Conservation (phyloP, 2,113 vertebrate species). For the Holacanthus passer region DNA sequence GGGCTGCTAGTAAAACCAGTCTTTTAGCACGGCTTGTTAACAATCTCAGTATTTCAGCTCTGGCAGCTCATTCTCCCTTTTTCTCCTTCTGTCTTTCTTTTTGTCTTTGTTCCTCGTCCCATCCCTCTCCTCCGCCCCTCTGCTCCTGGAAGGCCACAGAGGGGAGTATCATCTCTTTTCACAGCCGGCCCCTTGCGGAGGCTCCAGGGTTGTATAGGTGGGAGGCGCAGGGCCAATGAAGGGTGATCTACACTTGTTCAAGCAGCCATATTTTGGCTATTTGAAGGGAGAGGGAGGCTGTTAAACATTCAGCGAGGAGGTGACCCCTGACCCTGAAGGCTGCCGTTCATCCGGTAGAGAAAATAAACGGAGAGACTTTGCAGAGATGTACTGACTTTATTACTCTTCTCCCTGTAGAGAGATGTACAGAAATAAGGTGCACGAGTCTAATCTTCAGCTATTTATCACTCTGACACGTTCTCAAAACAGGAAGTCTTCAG, state of each 20-base stretch:
- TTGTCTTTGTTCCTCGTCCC: conserved; percentile 47
- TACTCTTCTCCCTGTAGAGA: neutral
- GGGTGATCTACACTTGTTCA: conserved; percentile 80
- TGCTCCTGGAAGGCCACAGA: conserved; percentile 56
- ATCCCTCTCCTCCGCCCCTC: conserved; percentile 64
- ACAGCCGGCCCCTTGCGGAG: conserved; percentile 24
- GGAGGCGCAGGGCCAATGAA: conserved; percentile 61
- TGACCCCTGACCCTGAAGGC: conserved; percentile 77
- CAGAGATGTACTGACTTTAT: conserved; percentile 4
- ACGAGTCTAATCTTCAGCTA: neutral
- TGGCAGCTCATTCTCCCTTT: conserved; percentile 69
- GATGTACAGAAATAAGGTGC: neutral
- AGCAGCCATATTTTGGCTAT: conserved; percentile 78
- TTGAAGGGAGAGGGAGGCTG: conserved; percentile 73
- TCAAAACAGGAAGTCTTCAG: neutral
- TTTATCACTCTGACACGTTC: neutral
- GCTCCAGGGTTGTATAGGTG: conserved; percentile 60
- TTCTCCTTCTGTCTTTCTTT: conserved; percentile 67
- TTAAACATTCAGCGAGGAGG: conserved; percentile 77
- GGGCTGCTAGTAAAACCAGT: conserved; percentile 68
- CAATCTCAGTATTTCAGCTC: conserved; percentile 73
- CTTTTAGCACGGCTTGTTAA: conserved; percentile 71
- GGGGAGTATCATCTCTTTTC: conserved; percentile 59
- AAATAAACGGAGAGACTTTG: conserved; percentile 61
- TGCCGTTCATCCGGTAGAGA: conserved; percentile 67